Evolutionary conservation across 2,888 invertebrate genomes (phyloP).

Genomic region (Chaetogeoica ovagalla): DNA sequence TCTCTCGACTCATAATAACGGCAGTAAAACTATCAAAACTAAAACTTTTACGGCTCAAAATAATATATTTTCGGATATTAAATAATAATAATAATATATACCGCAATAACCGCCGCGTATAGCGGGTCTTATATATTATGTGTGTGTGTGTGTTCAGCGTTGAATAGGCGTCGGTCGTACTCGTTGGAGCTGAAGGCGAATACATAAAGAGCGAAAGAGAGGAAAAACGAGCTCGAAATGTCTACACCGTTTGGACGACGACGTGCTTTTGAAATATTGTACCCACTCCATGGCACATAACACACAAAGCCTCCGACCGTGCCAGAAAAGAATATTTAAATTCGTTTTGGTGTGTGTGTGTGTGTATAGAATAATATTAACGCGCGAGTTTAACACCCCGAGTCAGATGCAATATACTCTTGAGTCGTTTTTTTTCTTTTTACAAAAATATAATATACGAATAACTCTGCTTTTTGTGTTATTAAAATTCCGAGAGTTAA

Average conservation of each 20-base stretch:
- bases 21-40: constrained; percentile 45
- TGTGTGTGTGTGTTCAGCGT: not conserved
- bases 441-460: not conserved
- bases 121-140: not conserved
- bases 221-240: constrained; percentile 7
- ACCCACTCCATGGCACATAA: not conserved
- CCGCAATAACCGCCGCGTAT: not conserved
- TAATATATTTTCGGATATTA: constrained; percentile 44
- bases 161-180: constrained; percentile 9
- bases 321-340: constrained; percentile 48
- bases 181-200: not conserved
- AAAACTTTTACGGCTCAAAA: constrained; percentile 39
- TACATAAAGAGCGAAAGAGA: not conserved
- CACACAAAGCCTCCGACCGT: constrained; percentile 33
- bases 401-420: constrained; percentile 43
- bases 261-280: constrained; percentile 44
- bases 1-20: constrained; percentile 40
- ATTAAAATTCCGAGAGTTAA: not conserved
- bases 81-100: constrained; percentile 17
- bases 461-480: not conserved
- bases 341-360: constrained; percentile 20
- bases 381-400: constrained; percentile 24
- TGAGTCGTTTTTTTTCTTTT: constrained; percentile 3
- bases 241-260: constrained; percentile 36
- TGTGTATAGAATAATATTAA: not conserved